Conservation (phyloP, 2,113 vertebrate species). For the Nasalis larvatus region DNA sequence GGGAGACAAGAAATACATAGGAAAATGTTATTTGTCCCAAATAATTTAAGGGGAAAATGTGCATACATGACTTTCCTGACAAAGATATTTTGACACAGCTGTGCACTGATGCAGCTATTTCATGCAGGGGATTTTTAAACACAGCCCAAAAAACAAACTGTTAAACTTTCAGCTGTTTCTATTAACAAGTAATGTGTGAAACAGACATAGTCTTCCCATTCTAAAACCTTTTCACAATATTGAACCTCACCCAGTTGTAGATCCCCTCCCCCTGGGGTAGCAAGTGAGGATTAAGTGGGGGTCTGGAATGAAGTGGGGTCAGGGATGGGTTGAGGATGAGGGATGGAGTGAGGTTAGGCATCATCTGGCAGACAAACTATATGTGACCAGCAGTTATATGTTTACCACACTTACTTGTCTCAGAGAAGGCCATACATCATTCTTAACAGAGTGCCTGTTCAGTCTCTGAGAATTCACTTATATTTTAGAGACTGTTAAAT, state of each 20-base stretch:
- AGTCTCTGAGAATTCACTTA: constrained; percentile 13
- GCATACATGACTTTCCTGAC: constrained; percentile 48
- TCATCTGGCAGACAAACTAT: constrained; percentile 47
- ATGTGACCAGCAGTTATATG: constrained; percentile 54
- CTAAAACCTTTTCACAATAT: constrained; percentile 44
- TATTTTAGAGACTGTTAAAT: not conserved
- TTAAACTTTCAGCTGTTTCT: constrained; percentile 64
- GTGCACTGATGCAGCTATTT: constrained; percentile 56
- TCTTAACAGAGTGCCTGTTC: not conserved
- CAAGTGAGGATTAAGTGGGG: not conserved
- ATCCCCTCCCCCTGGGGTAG: not conserved
- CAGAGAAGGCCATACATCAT: not conserved
- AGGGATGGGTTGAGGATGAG: constrained; percentile 57
- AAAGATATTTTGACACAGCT: constrained; percentile 63
- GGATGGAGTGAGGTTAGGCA: constrained; percentile 42
- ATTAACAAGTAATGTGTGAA: constrained; percentile 71
- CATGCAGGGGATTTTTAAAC: constrained; percentile 35
- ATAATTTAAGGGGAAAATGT: constrained; percentile 31
- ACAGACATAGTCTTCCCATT: constrained; percentile 44
- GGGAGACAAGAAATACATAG: constrained; percentile 27
- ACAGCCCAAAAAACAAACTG: constrained; percentile 35
- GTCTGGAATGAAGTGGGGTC: constrained; percentile 36
- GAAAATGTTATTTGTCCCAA: constrained; percentile 35
- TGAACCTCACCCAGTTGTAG: not conserved
- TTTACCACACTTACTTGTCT: constrained; percentile 52